Evolutionary conservation across 2,113 vertebrate species (phyloP).

Genomic region (Brachypodius melanocephalos): DNA sequence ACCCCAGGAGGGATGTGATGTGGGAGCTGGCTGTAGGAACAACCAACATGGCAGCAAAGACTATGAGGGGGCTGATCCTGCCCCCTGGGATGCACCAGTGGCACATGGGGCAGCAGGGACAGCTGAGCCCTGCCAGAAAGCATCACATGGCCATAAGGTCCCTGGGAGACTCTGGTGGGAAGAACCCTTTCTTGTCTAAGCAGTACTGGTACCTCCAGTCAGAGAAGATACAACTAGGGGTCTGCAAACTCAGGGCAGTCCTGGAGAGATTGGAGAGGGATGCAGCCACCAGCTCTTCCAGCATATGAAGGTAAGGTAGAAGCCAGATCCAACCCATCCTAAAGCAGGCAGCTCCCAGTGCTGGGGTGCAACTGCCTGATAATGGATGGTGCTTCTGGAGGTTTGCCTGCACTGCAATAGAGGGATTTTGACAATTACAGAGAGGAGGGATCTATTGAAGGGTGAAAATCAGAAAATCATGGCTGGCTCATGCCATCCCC

Average conservation of each 20-base stretch:
- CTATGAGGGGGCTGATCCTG: neutral
- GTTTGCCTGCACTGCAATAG: neutral
- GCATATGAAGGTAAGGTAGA: neutral
- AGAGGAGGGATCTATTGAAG: neutral
- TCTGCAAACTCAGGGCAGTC: neutral
- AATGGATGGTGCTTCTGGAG: neutral
- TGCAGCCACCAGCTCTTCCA: neutral
- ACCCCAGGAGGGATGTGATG: neutral
- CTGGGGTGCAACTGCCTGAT: neutral
- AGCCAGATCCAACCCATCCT: neutral
- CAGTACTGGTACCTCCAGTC: neutral
- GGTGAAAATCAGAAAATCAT: neutral
- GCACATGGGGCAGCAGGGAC: neutral
- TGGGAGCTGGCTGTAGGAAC: neutral
- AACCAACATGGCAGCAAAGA: neutral
- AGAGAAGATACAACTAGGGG: neutral
- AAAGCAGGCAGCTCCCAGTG: neutral
- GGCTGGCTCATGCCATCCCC: neutral
- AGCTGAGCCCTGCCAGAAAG: neutral
- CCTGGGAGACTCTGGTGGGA: neutral
- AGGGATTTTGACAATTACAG: neutral
- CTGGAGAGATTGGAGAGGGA: neutral
- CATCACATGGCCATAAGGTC: too few species aligned
- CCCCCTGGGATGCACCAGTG: accelerated
- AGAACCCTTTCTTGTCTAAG: neutral